These are phyloP conservation scores for Ceratosolen fusciceps DNA, from an alignment of 1,140 invertebrate species.

Conservation along the genomic window DNA sequence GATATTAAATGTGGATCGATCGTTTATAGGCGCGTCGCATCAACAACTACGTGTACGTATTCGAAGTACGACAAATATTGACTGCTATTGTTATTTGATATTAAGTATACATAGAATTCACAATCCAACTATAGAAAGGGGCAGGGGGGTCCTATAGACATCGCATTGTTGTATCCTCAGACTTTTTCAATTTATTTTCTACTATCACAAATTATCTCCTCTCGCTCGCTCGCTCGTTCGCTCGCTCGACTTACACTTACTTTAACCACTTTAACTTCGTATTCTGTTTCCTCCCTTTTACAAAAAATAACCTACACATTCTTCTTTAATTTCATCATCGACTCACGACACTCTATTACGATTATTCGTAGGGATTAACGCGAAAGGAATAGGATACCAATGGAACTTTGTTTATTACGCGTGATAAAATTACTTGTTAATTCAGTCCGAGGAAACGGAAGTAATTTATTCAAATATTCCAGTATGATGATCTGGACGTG, in stretches of 20 bases:
- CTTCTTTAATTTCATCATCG: constrained; percentile 38
- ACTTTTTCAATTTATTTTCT: constrained; percentile 43
- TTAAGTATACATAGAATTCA: constrained; percentile 51
- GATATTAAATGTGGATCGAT: constrained; percentile 62
- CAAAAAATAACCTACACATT: constrained; percentile 3
- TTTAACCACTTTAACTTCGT: not conserved
- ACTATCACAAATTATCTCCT: not conserved
- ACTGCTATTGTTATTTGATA: constrained; percentile 60
- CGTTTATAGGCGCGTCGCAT: constrained; percentile 55
- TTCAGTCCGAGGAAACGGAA: no score
- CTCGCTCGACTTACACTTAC: constrained; percentile 4
- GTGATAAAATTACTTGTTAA: no score
- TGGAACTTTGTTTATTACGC: no score
- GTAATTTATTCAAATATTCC: not conserved
- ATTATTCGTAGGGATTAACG: no score
- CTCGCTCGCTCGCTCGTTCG: not conserved
- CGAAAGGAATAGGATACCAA: no score
- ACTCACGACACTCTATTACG: no score
- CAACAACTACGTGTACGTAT: constrained; percentile 42
- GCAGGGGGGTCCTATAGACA: not conserved
- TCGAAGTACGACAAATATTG: constrained; percentile 60
- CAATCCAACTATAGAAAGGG: constrained; percentile 41
- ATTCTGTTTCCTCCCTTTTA: constrained; percentile 21
- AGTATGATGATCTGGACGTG: no score
- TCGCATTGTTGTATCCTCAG: constrained; percentile 38